phyloP scores from a whole-genome alignment of 1,140 invertebrate species.

The Eciton burchellii region DNA sequence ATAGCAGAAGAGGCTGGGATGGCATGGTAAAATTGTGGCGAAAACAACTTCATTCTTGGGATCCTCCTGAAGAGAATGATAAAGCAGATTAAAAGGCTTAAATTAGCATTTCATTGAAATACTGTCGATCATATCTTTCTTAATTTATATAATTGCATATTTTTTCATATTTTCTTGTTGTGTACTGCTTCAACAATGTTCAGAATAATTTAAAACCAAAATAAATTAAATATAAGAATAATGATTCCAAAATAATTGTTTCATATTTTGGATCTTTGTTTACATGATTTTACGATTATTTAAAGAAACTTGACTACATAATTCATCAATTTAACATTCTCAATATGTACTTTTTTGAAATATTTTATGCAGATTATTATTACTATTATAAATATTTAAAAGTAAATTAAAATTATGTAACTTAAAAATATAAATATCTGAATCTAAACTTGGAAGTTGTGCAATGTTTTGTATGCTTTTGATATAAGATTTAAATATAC shows the following conservation, averaged over 20 bases:
- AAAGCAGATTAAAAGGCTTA: constrained; percentile 44
- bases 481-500: constrained; percentile 13
- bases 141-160: constrained; percentile 50
- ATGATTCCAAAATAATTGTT: too few relatives aligned
- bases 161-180: neutral
- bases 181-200: neutral
- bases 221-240: constrained; percentile 22
- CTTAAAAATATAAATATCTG: neutral
- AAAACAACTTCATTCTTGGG: constrained; percentile 93
- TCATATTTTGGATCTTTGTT: too few relatives aligned
- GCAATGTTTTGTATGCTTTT: constrained; percentile 50
- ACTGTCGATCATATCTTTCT: constrained; percentile 37
- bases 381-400: neutral
- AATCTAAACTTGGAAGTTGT: constrained; percentile 9
- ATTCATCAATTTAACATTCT: too few relatives aligned
- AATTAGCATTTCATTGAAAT: constrained; percentile 37
- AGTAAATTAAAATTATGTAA: neutral
- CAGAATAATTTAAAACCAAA: constrained; percentile 41
- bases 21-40: constrained; percentile 94
- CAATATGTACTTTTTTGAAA: too few relatives aligned
- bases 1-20: constrained; percentile 96
- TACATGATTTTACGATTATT: too few relatives aligned
- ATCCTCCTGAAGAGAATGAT: constrained; percentile 86
- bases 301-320: too few relatives aligned
- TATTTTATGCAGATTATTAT: too few relatives aligned